Percentiles rank a stretch among this genome's conserved stretches.
phyloP scores from a whole-genome alignment of 1,140 invertebrate genomes.

The Cyrtorhinus lividipennis region DNA sequence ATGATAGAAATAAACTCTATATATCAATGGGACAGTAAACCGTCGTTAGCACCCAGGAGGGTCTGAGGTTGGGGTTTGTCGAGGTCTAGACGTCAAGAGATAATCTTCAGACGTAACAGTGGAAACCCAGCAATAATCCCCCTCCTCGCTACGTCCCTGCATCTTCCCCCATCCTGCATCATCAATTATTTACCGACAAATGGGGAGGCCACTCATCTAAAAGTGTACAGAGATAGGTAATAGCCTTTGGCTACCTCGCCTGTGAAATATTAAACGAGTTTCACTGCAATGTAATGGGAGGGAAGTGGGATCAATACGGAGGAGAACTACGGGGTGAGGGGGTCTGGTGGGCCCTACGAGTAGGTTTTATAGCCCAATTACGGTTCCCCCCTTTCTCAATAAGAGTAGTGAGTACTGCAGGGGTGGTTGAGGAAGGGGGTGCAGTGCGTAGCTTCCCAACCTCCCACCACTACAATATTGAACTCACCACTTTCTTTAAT shows the following conservation, averaged over 20 bases:
- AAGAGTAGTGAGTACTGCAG: background rate
- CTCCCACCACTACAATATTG: too few relatives aligned
- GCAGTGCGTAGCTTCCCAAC: too few relatives aligned
- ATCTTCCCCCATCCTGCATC: background rate
- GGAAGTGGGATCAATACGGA: constrained; percentile 14
- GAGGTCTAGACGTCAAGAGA: background rate
- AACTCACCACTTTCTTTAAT: too few relatives aligned
- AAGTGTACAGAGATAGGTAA: constrained; percentile 16
- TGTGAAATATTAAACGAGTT: constrained; percentile 16
- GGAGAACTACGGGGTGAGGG: background rate
- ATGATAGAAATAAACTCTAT: too few relatives aligned
- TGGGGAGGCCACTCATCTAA: constrained; percentile 13
- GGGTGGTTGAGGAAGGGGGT: background rate
- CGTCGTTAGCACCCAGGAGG: too few relatives aligned
- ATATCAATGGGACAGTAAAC: too few relatives aligned
- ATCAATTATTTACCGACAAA: constrained; percentile 15
- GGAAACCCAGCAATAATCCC: background rate
- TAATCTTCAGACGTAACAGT: background rate
- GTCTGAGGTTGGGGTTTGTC: too few relatives aligned
- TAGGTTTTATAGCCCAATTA: constrained; percentile 17
- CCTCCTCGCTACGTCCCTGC: background rate
- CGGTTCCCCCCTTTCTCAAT: background rate
- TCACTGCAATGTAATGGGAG: constrained; percentile 15
- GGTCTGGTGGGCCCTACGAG: background rate
- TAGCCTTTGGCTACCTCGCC: constrained; percentile 11